Base-by-base conservation (phyloP, 2,888 invertebrate species). In the Leucophenga maculata region DNA sequence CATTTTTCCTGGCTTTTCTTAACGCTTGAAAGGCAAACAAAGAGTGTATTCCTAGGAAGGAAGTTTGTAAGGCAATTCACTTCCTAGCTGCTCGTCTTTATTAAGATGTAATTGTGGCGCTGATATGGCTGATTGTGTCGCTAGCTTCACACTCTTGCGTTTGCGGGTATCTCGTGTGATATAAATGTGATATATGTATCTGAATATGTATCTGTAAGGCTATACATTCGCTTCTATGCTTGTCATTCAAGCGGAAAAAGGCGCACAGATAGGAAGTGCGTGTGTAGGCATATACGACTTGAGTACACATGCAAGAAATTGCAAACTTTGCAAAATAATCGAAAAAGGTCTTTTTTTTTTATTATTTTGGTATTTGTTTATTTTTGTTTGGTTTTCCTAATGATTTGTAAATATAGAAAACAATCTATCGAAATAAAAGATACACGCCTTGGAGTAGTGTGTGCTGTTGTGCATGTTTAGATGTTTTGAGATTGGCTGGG, bases 31-130 rank as follows among this genome's bases (percentile, higher is more conserved):
- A 39, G 39, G 39, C 39, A 39, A 39, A 39, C 39, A 39, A 39
- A 39, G n/a, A 39, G 8, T 39, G 11, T 3, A 39, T 39, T 9
- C 39, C 8, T 39, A 39, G 39, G 11, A 39, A 39, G 39, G 39
- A 39, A 39, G 39, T 39, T 39, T 39, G 39, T 39, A 11, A 11
- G 39, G 9, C 39, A 39, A 39, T 39, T 39, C 39, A 39, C 39
- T 39, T 39, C 39, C 39, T 39, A 39, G 50, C 50, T 50, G 16
- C 50, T 18, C 50, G 48, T 64, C 48, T 64, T 48, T 64, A 64
- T 64, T 64, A 64, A 64, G 22, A 46, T 64, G 62, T 64, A 64
- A 64, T 64, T 64, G 62, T 22, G 16, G 62, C 48, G 22, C 62
- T 48, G 46, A 22, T 64, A 39, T 22, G 20, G 46, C 48, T 64